Evolutionary conservation across 2,888 invertebrate genomes (phyloP), one percentile per base, ranked within the genome.

Genomic region (Synanthedon tipuliformis): DNA sequence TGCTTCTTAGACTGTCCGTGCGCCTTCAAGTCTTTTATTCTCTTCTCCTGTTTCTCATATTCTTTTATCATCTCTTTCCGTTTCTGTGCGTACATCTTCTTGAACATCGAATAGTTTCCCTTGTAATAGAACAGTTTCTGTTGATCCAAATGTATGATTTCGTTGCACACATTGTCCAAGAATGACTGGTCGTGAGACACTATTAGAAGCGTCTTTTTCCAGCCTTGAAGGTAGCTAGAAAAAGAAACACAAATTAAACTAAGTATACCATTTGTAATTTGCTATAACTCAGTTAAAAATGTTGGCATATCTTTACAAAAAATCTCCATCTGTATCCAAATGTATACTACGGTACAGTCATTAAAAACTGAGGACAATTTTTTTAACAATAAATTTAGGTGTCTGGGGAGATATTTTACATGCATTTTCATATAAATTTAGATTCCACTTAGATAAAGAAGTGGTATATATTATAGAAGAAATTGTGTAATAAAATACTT

Each of bases 131-230:
- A 94, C 52, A 99, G 83, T 75, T 98, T 98, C 68, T 95, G 95
- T 63, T 93, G 93, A 76, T 99, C 98, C 62, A 99, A 88, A 75
- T 99, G 99, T 57, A 99, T 95, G 60, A 99, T 95, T 87, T 99
- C 99, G 54, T 99, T 98, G 80, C 99, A 99, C 3, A 99, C 98
- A 72, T 99, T 99, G 78, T 99, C 99, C 66, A 99, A 92, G 89
- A 99, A 99, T 61, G 97, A 97, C 87, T 99, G 99, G 90, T 99
- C 99, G 92, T 99, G 99, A 68, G 99, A 99, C 11, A 99, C 99
- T 55, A 99, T 95, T 40, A 99, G 85, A 3, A 99, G 86, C 0
- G 99, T 99, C 75, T 99, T 99, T 83, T 99, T 99, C 99, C 99
- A 99, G 3, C 92, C 92, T 89, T 99, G 98, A 18, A 99, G 89